A percentile compares a stretch with the other conserved stretches of the same genome.
phyloP scores from a whole-genome alignment of 2,113 vertebrate species.

The Thalassoma bifasciatum region DNA sequence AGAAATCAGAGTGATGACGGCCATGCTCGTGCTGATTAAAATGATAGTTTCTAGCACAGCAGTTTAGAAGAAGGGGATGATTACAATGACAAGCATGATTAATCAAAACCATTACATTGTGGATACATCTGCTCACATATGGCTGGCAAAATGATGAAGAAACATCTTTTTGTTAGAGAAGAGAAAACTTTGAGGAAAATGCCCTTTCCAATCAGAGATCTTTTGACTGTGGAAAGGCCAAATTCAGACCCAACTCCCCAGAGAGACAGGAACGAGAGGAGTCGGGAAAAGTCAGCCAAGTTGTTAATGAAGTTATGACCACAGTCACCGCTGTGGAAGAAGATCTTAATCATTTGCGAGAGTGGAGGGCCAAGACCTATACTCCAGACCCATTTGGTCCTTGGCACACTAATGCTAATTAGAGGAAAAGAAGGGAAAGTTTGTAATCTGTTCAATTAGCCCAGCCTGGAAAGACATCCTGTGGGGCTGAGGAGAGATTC shows the following conservation, averaged over 20 bases:
- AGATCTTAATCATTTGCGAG: constrained; percentile 64
- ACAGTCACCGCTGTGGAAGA: constrained; percentile 46
- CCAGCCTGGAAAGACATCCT: constrained; percentile 52
- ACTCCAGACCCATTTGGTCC: constrained; percentile 64
- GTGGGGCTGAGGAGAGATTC: constrained; percentile 41
- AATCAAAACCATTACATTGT: constrained; percentile 20
- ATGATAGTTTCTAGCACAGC: constrained; percentile 38
- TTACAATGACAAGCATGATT: constrained; percentile 15
- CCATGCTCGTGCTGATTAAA: constrained; percentile 56
- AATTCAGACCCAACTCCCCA: constrained; percentile 23
- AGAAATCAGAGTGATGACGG: constrained; percentile 48
- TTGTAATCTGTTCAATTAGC: constrained; percentile 75
- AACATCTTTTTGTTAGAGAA: neutral
- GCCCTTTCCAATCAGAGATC: constrained; percentile 22
- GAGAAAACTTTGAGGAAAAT: constrained; percentile 5
- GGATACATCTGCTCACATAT: constrained; percentile 6
- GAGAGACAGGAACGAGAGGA: constrained; percentile 33
- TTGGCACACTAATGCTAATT: constrained; percentile 63
- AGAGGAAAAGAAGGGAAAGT: constrained; percentile 55
- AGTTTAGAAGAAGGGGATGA: neutral
- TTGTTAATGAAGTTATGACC: constrained; percentile 75
- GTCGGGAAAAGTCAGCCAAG: constrained; percentile 63
- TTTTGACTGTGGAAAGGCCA: constrained; percentile 18
- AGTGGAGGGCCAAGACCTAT: constrained; percentile 51
- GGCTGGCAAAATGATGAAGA: neutral